Evolutionary conservation across 2,888 invertebrate species (phyloP).

Genomic region (Chrysomela aeneicollis): DNA sequence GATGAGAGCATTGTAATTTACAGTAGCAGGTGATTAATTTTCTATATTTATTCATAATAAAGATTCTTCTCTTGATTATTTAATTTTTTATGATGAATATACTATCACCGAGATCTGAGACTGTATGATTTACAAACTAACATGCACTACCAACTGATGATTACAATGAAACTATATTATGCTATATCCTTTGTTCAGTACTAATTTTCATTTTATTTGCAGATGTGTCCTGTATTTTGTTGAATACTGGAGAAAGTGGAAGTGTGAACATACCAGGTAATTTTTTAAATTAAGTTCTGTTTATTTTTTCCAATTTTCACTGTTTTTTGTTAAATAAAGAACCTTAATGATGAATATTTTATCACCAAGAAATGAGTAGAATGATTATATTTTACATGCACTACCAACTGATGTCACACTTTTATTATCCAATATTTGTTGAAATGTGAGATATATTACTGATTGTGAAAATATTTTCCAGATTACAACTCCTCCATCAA

Average conservation of each 20-base stretch:
- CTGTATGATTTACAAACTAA: neutral
- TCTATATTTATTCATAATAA: no score
- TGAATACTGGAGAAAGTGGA: neutral
- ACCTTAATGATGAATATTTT: conserved; percentile 33
- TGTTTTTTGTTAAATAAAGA: neutral
- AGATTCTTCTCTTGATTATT: neutral
- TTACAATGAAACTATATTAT: neutral
- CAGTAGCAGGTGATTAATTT: no score
- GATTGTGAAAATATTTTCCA: no score
- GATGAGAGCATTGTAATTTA: no score
- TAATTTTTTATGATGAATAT: neutral
- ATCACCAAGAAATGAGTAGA: conserved; percentile 26
- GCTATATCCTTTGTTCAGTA: neutral
- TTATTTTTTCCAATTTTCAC: no score
- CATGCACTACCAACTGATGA: neutral
- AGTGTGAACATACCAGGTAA: neutral
- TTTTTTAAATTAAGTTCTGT: no score
- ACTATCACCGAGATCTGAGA: conserved; percentile 5
- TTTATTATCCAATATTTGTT: neutral
- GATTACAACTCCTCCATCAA: no score
- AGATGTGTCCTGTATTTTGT: neutral
- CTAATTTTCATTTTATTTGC: neutral
- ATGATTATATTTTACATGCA: conserved; percentile 34
- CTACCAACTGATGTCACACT: conserved; percentile 36
- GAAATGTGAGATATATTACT: no score